Base-by-base conservation (phyloP, 1,140 invertebrate species). In the Magallana gigas region DNA sequence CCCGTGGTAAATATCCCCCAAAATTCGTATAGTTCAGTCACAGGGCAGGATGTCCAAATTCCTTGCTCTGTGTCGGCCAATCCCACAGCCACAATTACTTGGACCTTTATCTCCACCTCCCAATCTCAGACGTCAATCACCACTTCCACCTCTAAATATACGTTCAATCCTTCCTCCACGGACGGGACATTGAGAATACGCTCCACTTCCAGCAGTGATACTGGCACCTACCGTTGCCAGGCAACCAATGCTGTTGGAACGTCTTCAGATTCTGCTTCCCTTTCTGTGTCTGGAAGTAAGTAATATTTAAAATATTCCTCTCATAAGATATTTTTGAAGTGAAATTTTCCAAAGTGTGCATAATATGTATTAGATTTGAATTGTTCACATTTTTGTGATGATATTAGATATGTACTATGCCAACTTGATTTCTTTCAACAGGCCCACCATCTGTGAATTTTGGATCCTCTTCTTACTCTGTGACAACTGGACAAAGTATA, bases 231-330 rank as follows among this genome's bases (percentile, higher is more conserved):
- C 58, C 56, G 81, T 23, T 87, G 85, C 58, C 56, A 59, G 48
- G 85, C 85, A 48, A 87, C 85, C 14, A 87, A 87, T 87, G 59
- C 36, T 36, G 85, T 87, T 14, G 85, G 85, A 56, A 87, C 81
- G 56, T 16, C 29, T 23, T 16, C 57, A 59, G 83, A 84, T 62
- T 60, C 18, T 8, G 58, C 83, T 7, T 60, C 57, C 14, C 59
- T 84, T 14, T 36, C 59, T 16, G 57, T 84, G 7, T 60, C 58
- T 58, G 83, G 83, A 84, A 62, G 83, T 84, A 18, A 84, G 83
- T 84, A 5, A 9, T 12, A 48, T 11, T 36, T 0, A 36, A 29
- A 29, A 23, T 29, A 29, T 29, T 29, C 36, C 1, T 48, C 36
- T 48, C 36, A 48, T 48, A 48, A 48, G 36, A 48, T 4, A 5